phyloP scores from a whole-genome alignment of 2,113 vertebrate genomes.

The Sarotherodon lohbergeri region DNA sequence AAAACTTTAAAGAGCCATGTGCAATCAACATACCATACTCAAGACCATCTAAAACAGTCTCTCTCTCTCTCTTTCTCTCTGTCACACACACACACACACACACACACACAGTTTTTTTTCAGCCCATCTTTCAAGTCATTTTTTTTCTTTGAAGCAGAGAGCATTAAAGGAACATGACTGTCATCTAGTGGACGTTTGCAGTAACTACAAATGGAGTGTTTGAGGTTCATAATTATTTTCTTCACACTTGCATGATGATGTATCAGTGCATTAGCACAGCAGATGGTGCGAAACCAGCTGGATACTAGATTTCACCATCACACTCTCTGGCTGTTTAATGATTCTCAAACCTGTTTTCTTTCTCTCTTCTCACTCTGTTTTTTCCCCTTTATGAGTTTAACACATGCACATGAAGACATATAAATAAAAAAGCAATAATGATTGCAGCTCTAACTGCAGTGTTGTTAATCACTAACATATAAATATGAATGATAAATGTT shows the following conservation, averaged over 20 bases:
- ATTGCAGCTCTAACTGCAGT: neutral
- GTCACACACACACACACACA: neutral
- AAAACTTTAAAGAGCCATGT: slow-evolving; percentile 10
- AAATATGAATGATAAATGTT: neutral
- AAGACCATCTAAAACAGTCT: neutral
- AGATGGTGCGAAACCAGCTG: slow-evolving; percentile 26
- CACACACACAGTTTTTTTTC: neutral
- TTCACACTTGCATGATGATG: neutral
- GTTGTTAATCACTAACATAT: neutral
- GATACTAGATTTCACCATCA: slow-evolving; percentile 6
- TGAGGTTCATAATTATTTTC: neutral
- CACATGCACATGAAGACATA: neutral
- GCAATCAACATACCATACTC: neutral
- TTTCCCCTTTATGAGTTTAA: neutral
- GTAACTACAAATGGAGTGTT: neutral
- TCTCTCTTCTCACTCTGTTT: neutral
- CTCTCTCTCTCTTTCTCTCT: neutral
- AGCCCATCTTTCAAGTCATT: neutral
- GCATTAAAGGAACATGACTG: slow-evolving; percentile 44
- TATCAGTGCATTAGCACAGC: slow-evolving; percentile 2
- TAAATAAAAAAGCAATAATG: neutral
- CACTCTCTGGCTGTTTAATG: slow-evolving; percentile 4
- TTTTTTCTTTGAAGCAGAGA: neutral
- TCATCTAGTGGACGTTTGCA: slow-evolving; percentile 57
- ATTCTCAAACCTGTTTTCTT: neutral